These are phyloP conservation scores for Petrocephalus schoutedeni DNA, from an alignment of 2,797 vertebrate genomes.

Conservation along the genomic window DNA sequence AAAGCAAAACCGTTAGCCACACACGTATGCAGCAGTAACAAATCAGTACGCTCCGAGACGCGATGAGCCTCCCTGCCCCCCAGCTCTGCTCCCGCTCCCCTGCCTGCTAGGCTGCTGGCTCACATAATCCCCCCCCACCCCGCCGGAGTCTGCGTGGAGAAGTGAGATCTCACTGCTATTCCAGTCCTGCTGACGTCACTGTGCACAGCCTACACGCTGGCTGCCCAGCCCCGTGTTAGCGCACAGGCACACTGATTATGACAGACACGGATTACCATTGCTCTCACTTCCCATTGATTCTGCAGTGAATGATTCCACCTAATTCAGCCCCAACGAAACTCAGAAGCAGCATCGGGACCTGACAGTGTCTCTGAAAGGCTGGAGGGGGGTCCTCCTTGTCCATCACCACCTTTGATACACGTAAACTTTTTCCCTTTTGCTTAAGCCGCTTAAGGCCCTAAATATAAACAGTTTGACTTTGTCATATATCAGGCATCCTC, in stretches of 20 bases:
- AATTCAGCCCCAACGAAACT: not conserved
- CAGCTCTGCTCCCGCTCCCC: not conserved
- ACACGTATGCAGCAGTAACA: not conserved
- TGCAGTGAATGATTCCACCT: constrained; percentile 2
- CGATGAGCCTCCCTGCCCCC: not conserved
- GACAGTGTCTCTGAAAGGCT: not conserved
- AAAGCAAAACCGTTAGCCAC: not conserved
- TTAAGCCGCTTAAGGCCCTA: not conserved
- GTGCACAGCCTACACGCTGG: constrained; percentile 42
- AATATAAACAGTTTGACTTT: not conserved
- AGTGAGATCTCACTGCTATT: constrained; percentile 56
- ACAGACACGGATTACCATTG: constrained; percentile 13
- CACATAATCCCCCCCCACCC: not conserved
- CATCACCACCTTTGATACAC: not conserved
- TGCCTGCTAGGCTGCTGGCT: not conserved
- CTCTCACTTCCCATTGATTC: constrained; percentile 1
- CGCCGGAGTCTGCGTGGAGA: constrained; percentile 38
- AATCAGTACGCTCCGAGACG: not conserved
- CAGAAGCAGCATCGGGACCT: not conserved
- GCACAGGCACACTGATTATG: constrained; percentile 17
- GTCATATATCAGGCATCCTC: not conserved
- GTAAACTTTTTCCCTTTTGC: not conserved
- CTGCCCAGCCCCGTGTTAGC: constrained; percentile 5
- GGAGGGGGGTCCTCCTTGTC: not conserved
- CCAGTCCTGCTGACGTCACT: constrained; percentile 51